Percentiles rank a stretch among this genome's conserved stretches.
These are phyloP conservation scores for Lepidurus apus DNA, from an alignment of 1,140 invertebrate species.

Conservation along the genomic window DNA sequence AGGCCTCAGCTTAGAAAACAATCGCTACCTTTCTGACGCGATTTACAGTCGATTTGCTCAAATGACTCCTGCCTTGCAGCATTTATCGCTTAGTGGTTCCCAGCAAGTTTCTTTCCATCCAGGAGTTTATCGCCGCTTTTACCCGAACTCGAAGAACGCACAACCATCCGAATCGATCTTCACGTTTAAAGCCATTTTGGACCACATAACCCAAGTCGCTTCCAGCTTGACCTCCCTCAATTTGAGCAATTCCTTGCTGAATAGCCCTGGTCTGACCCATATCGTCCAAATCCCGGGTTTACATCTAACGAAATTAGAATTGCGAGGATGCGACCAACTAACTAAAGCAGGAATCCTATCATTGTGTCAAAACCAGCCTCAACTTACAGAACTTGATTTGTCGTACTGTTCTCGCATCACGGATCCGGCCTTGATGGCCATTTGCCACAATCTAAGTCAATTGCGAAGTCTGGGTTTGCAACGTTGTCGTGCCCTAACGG, in stretches of 20 bases:
- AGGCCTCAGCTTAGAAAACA: constrained; percentile 55
- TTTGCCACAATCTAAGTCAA: constrained; percentile 53
- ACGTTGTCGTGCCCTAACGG: constrained; percentile 56
- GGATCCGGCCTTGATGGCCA: constrained; percentile 53
- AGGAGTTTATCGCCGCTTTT: constrained; percentile 58
- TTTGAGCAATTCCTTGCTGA: constrained; percentile 60
- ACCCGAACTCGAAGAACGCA: constrained; percentile 48
- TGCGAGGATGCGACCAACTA: constrained; percentile 60
- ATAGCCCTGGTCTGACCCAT: constrained; percentile 53
- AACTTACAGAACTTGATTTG: constrained; percentile 55
- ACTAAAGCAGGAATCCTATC: constrained; percentile 54
- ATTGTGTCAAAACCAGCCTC: constrained; percentile 53
- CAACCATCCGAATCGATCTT: constrained; percentile 59
- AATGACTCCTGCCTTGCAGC: constrained; percentile 53
- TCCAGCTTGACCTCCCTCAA: constrained; percentile 53
- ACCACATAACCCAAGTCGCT: constrained; percentile 52
- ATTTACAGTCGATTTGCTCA: constrained; percentile 59
- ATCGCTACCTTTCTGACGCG: constrained; percentile 64
- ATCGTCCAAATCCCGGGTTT: constrained; percentile 52
- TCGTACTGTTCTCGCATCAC: constrained; percentile 57
- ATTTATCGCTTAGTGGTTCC: constrained; percentile 57
- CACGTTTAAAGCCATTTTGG: constrained; percentile 60
- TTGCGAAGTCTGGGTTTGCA: constrained; percentile 53
- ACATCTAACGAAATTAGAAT: constrained; percentile 51
- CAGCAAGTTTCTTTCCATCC: constrained; percentile 60